Conservation (phyloP, 2,888 invertebrate species). For the Hyposoter didymator region DNA sequence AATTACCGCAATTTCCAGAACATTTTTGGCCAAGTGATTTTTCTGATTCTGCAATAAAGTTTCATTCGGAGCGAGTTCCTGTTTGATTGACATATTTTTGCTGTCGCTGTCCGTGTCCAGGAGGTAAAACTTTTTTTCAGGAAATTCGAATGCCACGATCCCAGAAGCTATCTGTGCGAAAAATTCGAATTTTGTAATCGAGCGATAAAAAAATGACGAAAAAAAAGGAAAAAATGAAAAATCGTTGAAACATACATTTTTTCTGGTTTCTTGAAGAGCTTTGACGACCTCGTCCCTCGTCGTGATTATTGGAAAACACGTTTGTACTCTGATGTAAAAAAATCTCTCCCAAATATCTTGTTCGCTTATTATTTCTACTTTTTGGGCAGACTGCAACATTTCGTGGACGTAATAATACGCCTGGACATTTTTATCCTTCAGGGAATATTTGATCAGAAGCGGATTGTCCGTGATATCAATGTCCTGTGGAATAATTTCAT, state of each 20-base stretch:
- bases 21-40: constrained; percentile 66
- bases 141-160: constrained; percentile 89
- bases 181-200: not conserved
- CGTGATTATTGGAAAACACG: constrained; percentile 88
- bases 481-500: constrained; percentile 83
- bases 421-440: constrained; percentile 86
- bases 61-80: constrained; percentile 66
- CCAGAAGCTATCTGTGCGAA: constrained; percentile 88
- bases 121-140: constrained; percentile 88
- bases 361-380: constrained; percentile 87
- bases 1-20: constrained; percentile 72
- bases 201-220: not conserved
- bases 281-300: constrained; percentile 86
- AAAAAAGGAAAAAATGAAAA: not conserved
- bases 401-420: constrained; percentile 90
- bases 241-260: constrained; percentile 85
- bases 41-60: constrained; percentile 68
- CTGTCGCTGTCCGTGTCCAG: constrained; percentile 87
- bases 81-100: constrained; percentile 75
- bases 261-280: constrained; percentile 88
- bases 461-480: constrained; percentile 93
- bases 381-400: constrained; percentile 88
- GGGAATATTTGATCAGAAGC: constrained; percentile 87
- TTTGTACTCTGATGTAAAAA: constrained; percentile 89
- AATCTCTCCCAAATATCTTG: constrained; percentile 89